Evolutionary conservation across 2,797 vertebrate genomes (phyloP), one percentile per base, ranked within the genome.

Genomic region (Coreius guichenoti): DNA sequence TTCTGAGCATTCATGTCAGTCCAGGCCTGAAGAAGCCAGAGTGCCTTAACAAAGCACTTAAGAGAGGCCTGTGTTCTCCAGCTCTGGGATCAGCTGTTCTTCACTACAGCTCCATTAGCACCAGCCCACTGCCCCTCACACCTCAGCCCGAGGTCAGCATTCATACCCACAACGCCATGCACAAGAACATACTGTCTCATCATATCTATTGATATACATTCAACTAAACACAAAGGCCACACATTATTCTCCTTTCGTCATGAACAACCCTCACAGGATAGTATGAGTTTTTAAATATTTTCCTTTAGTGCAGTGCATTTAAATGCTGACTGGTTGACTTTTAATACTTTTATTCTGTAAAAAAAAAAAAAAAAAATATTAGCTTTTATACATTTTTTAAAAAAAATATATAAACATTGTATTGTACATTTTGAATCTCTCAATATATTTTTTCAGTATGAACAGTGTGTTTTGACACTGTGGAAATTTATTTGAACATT

Each of bases 71-170:
- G 86, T 87, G 83, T 86, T 86, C 73, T 80, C 89, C 81, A 39
- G 78, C 79, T 85, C 89, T 89, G 89, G 87, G 90, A 93, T 94
- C 92, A 92, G 92, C 91, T 93, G 91, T 86, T 91, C 84, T 56
- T 63, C 88, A 80, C 75, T 89, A 86, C 88, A 86, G 84, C 11
- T 87, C 88, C 88, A 94, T 94, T 92, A 93, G 84, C 92, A 91
- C 92, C 84, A 36, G 51, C 54, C 65, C 77, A 49, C 84, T 77
- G 14, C 82, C 72, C 33, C 47, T 78, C 69, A 73, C 81, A 83
- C 69, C 81, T 77, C 51, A 76, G 72, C 61, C 70, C 33, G 26
- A 75, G 76, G 47, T 61, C 79, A 70, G 67, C n/a, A 14, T 26
- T 85, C 73, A 84, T 63, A 84, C 84, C 73, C 86, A 88, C 47